Percentiles rank a stretch among this genome's conserved stretches.
Evolutionary conservation across 2,888 invertebrate species (phyloP).

Genomic region (Nemapogon koenigi): DNA sequence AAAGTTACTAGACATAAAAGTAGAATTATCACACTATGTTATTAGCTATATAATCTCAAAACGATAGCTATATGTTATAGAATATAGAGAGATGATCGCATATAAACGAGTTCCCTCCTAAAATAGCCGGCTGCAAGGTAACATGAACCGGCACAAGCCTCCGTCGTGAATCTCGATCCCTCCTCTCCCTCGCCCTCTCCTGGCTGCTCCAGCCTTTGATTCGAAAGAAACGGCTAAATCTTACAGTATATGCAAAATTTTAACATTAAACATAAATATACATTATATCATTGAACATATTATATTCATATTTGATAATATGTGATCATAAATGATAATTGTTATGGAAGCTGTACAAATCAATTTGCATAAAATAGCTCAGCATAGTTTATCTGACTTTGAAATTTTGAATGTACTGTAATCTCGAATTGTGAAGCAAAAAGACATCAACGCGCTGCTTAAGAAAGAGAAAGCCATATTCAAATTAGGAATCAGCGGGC

Average conservation of each 20-base stretch:
- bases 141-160: slow-evolving; percentile 34
- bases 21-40: no score
- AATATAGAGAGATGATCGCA: background rate
- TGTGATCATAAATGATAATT: no score
- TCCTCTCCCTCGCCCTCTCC: slow-evolving; percentile 23
- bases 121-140: slow-evolving; percentile 22
- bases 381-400: background rate
- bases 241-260: slow-evolving; percentile 24
- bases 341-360: no score
- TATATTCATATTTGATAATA: no score
- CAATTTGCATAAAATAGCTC: no score
- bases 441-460: slow-evolving; percentile 55
- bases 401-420: slow-evolving; percentile 2
- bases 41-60: no score
- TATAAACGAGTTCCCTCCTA: slow-evolving; percentile 17
- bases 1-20: no score
- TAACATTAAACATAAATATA: slow-evolving; percentile 14
- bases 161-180: slow-evolving; percentile 43
- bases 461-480: slow-evolving; percentile 27
- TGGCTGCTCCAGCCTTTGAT: slow-evolving; percentile 31
- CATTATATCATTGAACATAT: no score
- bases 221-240: slow-evolving; percentile 36
- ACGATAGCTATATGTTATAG: background rate
- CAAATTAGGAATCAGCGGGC: slow-evolving; percentile 25
- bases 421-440: slow-evolving; percentile 19